A percentile compares a stretch with the other conserved stretches of the same genome.
Evolutionary conservation across 2,888 invertebrate genomes (phyloP).

Genomic region (Melinopterus prodromus): DNA sequence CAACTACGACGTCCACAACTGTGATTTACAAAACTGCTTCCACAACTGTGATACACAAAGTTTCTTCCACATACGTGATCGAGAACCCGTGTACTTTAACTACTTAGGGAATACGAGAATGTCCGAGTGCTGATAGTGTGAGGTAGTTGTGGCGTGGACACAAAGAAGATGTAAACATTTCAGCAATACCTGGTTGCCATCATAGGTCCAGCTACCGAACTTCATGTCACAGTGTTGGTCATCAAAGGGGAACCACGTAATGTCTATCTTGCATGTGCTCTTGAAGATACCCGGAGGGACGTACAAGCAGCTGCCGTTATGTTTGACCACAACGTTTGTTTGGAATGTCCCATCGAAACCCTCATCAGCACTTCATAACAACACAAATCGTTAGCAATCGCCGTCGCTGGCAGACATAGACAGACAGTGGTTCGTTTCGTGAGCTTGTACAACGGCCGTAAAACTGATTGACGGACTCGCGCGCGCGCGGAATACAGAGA

Average conservation of each 20-base stretch:
- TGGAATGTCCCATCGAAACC: slow-evolving; percentile 99
- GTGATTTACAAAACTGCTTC: no score
- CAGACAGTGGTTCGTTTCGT: slow-evolving; percentile 45
- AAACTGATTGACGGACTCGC: slow-evolving; percentile 19
- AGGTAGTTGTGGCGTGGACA: slow-evolving; percentile 44
- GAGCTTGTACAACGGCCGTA: slow-evolving; percentile 20
- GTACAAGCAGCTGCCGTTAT: slow-evolving; percentile 98
- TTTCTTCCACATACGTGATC: no score
- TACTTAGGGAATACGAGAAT: slow-evolving; percentile 13
- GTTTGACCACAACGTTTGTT: slow-evolving; percentile 98
- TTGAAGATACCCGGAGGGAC: slow-evolving; percentile 99
- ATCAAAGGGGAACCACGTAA: slow-evolving; percentile 99
- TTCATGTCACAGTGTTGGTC: slow-evolving; percentile 99
- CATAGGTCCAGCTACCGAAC: slow-evolving; percentile 99
- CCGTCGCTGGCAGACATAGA: slow-evolving; percentile 40
- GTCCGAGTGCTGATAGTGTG: slow-evolving; percentile 37
- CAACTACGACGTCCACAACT: no score
- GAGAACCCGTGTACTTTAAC: no score
- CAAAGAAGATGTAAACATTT: slow-evolving; percentile 52
- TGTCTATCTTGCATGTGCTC: slow-evolving; percentile 99
- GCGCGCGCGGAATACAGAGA: slow-evolving; percentile 42
- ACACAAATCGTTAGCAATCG: slow-evolving; percentile 59
- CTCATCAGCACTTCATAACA: slow-evolving; percentile 92
- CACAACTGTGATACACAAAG: no score
- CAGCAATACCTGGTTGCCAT: slow-evolving; percentile 88